Evolutionary conservation across 1,140 invertebrate species (phyloP), one percentile per base, ranked within the genome.

Genomic region (Drosophila leontia): DNA sequence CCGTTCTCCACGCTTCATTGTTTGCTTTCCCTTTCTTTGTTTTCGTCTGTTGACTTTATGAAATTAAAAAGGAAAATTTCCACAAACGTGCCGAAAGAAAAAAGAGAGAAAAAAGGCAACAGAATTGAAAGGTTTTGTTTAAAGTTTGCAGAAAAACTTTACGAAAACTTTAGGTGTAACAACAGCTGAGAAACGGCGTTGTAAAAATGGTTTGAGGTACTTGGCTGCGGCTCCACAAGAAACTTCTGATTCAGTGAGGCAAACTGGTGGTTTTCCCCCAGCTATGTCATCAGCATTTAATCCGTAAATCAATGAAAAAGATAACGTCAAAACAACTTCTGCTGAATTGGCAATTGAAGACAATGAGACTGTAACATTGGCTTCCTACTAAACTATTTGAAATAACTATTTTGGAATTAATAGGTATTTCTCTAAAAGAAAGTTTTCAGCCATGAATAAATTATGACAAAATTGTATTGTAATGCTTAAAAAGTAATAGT

Each of bases 291-390:
- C 45, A 37, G 78, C 69, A 78, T 67, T 56, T 86, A 86, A 86
- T 86, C 82, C 75, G 75, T 86, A 79, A 86, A 86, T 85, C 82
- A 85, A 86, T 86, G 80, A 79, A 72, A 79, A 79, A 53, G 29
- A 59, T 44, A 72, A 71, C 44, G 67, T 48, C 79, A 76, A 81
- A 86, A 80, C 69, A 68, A 86, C 60, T 69, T 80, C 59, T 37
- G 35, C 7, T 44, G 32, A 55, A 50, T 74, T 63, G 59, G n/a
- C 59, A 29, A 50, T 51, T 58, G 63, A 64, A 53, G 44, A 47
- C 1, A 29, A 29, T 7, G 60, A 63, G 67, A 47, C 35, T 75
- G 48, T 58, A 13, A 15, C 17, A 37, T 13, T 23, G 70, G 51
- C 50, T 69, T 72, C 59, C 72, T 61, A 56, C 69, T 42, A 67